Evolutionary conservation across 2,888 invertebrate species (phyloP).

Genomic region (Lycophotia porphyrea): DNA sequence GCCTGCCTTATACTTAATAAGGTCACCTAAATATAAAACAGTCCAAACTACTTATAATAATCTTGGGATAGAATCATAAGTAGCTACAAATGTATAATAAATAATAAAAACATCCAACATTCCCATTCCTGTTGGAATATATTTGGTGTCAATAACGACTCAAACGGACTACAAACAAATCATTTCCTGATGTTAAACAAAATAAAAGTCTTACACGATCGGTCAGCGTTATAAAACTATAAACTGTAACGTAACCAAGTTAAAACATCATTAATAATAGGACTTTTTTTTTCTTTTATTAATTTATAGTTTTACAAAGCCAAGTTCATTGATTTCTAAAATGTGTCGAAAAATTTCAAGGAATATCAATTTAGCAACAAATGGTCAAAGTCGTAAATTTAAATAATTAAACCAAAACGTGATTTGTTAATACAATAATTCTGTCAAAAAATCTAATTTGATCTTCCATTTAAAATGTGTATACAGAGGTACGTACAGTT

Average conservation of each 20-base stretch:
- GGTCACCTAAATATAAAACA: slow-evolving; percentile 75
- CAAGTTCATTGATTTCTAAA: slow-evolving; percentile 53
- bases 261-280: slow-evolving; percentile 12
- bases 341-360: slow-evolving; percentile 51
- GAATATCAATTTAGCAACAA: slow-evolving; percentile 58
- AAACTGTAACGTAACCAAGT: slow-evolving; percentile 38
- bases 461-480: slow-evolving; percentile 65
- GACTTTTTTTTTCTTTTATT: background rate
- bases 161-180: slow-evolving; percentile 58
- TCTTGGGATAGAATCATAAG: slow-evolving; percentile 59
- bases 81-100: slow-evolving; percentile 66
- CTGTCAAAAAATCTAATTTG: slow-evolving; percentile 61
- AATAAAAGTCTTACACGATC: slow-evolving; percentile 47
- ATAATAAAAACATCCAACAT: slow-evolving; percentile 66
- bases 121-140: slow-evolving; percentile 63
- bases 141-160: slow-evolving; percentile 63
- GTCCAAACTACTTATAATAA: slow-evolving; percentile 70
- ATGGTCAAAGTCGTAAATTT: slow-evolving; percentile 34
- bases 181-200: slow-evolving; percentile 45
- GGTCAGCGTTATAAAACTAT: slow-evolving; percentile 56
- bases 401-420: slow-evolving; percentile 39
- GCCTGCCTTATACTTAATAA: slow-evolving; percentile 68
- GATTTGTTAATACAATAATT: slow-evolving; percentile 49
- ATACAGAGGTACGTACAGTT: slow-evolving; percentile 66
- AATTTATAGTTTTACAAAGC: slow-evolving; percentile 57